Evolutionary conservation across 92 coral and sea anemone genomes (phyloP).

Genomic region (Palythoa caribaeorum): DNA sequence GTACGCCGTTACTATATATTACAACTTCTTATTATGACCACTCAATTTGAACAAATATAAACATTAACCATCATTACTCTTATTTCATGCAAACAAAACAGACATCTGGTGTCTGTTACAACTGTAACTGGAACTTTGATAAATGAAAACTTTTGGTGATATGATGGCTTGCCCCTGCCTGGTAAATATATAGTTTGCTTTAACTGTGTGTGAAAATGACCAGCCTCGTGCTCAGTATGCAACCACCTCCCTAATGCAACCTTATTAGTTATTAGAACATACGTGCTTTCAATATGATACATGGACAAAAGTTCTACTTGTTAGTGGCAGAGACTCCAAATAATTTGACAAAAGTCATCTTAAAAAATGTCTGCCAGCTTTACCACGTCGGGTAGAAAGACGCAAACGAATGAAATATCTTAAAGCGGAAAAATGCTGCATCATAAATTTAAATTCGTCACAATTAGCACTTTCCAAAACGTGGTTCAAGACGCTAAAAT

Average conservation of each 20-base stretch:
- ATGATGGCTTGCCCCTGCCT: slow-evolving; percentile 9
- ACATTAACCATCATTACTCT: neutral
- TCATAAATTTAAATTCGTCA: slow-evolving; percentile 1
- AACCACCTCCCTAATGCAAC: slow-evolving; percentile 8
- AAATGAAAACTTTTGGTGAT: slow-evolving; percentile 5
- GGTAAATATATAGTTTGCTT: slow-evolving; percentile 8
- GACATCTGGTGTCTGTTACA: slow-evolving; percentile 4
- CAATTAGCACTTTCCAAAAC: slow-evolving; percentile 3
- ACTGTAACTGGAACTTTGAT: slow-evolving; percentile 9
- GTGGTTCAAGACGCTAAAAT: slow-evolving; percentile 4
- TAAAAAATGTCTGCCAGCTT: slow-evolving; percentile 6
- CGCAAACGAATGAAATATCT: slow-evolving; percentile 3
- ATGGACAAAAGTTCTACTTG: slow-evolving; percentile 2
- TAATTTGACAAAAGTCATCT: slow-evolving; percentile 5
- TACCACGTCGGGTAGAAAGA: slow-evolving; percentile 1
- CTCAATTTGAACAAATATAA: slow-evolving; percentile 1
- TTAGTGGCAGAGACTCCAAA: slow-evolving; percentile 11
- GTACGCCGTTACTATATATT: slow-evolving; percentile 3
- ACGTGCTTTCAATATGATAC: slow-evolving; percentile 9
- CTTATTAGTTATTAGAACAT: slow-evolving; percentile 8
- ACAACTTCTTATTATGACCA: slow-evolving; percentile 2
- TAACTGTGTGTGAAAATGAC: slow-evolving; percentile 9
- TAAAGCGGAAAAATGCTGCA: slow-evolving; percentile 4
- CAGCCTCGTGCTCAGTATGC: slow-evolving; percentile 13
- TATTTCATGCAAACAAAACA: slow-evolving; percentile 1